A percentile compares a stretch with the other conserved stretches of the same genome.
phyloP scores from a whole-genome alignment of 1,140 invertebrate genomes.

The Doryteuthis pealeii region DNA sequence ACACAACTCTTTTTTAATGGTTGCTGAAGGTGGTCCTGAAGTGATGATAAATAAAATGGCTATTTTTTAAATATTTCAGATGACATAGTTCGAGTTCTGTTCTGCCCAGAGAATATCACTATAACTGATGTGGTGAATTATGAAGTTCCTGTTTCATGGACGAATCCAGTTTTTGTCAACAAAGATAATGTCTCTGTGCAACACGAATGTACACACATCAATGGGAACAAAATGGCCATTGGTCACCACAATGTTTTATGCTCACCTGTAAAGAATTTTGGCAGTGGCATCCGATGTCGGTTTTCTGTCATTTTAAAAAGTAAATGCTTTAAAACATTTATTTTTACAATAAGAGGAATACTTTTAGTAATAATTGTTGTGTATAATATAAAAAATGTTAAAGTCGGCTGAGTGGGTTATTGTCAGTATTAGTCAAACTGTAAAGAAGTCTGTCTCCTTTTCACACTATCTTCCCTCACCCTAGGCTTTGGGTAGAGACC shows the following conservation, averaged over 20 bases:
- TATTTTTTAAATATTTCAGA: too few species aligned
- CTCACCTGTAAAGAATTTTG: slow-evolving; percentile 4
- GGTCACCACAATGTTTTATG: slow-evolving; percentile 17
- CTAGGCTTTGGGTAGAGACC: too few species aligned
- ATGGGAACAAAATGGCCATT: slow-evolving; percentile 15
- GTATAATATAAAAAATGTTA: too few species aligned
- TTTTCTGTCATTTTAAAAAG: slow-evolving; percentile 10
- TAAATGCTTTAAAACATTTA: not conserved
- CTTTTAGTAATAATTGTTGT: too few species aligned
- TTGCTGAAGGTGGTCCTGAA: too few species aligned
- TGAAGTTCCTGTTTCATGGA: slow-evolving; percentile 12
- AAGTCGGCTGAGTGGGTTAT: too few species aligned
- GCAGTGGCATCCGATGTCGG: not conserved
- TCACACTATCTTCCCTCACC: too few species aligned
- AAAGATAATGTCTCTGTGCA: slow-evolving; percentile 12
- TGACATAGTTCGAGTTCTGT: slow-evolving; percentile 7
- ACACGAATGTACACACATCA: slow-evolving; percentile 14
- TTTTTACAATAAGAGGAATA: too few species aligned
- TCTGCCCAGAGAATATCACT: slow-evolving; percentile 21
- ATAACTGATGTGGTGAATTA: slow-evolving; percentile 3
- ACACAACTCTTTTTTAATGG: too few species aligned
- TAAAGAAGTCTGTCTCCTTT: too few species aligned
- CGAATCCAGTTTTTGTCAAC: slow-evolving; percentile 18
- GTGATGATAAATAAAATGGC: too few species aligned
- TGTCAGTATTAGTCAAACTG: too few species aligned